Evolutionary conservation across 1,140 invertebrate genomes (phyloP).

Genomic region (Eurosta solidaginis): DNA sequence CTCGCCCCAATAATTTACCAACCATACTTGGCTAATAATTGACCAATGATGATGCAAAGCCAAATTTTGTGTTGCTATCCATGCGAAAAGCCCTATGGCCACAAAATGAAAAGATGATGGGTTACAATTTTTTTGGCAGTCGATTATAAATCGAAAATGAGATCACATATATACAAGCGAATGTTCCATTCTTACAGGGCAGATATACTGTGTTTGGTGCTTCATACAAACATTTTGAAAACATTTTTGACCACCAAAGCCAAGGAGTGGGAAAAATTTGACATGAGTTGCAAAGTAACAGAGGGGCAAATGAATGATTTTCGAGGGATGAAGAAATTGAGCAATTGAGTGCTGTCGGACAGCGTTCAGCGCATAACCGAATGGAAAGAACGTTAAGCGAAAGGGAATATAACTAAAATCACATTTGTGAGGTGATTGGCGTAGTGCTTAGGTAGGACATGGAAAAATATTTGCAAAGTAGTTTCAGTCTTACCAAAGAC

Average conservation of each 20-base stretch:
- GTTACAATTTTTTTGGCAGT: background rate
- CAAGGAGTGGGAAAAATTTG: background rate
- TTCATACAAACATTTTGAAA: background rate
- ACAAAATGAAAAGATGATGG: background rate
- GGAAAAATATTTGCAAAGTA: too few species aligned
- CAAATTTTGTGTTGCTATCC: conserved; percentile 12
- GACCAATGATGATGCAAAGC: conserved; percentile 11
- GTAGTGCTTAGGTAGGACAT: too few species aligned
- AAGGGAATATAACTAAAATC: background rate
- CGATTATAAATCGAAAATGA: background rate
- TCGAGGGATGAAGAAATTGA: background rate
- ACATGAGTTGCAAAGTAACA: background rate
- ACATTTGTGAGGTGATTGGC: too few species aligned
- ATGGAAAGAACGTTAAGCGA: background rate
- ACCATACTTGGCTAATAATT: background rate
- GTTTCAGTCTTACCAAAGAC: too few species aligned
- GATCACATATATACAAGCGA: background rate
- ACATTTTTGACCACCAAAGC: background rate
- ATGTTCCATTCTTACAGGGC: too few species aligned
- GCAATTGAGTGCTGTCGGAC: background rate
- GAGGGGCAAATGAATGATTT: background rate
- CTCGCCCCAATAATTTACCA: too few species aligned
- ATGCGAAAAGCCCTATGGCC: background rate
- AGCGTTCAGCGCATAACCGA: background rate
- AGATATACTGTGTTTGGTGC: background rate